Base-by-base conservation (phyloP, 1,140 invertebrate species). In the Belonocnema kinseyi region DNA sequence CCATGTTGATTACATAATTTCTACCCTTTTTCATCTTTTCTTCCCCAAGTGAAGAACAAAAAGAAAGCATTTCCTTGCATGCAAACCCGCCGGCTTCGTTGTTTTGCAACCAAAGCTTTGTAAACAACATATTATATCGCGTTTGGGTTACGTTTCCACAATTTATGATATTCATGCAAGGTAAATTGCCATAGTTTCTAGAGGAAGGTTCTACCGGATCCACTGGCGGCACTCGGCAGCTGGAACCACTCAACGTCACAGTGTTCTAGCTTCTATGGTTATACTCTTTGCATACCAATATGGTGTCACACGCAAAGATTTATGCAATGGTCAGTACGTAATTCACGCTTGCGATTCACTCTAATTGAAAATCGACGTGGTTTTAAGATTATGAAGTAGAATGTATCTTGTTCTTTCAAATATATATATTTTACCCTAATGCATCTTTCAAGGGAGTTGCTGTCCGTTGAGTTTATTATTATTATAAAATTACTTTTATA, bases 241-340 rank as follows among this genome's bases (percentile, higher is more conserved):
- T 66, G 58, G 3, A 66, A 66, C 58, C 58, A 26, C 58, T 66
- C 16, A 26, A 26, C 58, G 26, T 66, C 58, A 66, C 26, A 66
- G 26, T 26, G 26, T 33, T 66, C 58, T 66, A 66, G 58, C 58
- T 66, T 66, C 26, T 66, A 26, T 14, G 21, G 14, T 14, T 70
- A 58, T 81, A 70, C 80, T 78, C 79, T 85, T 83, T 83, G 80
- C 80, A 85, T 83, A 82, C 77, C 83, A 83, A 85, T 81, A 78
- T 78, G 74, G 74, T 82, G 84, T 83, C 54, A 56, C 72, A 77
- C 75, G 76, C 76, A 73, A 78, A 70, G 78, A 85, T 85, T 85
- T 80, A 82, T 80, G 81, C 21, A 26, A 40, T 46, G 33, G 58
- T 66, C 26, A 66, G 12, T 66, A 26, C 19, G 19, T 61, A 33